Base-by-base conservation (phyloP, 2,888 invertebrate genomes). In the Leucophenga maculata region DNA sequence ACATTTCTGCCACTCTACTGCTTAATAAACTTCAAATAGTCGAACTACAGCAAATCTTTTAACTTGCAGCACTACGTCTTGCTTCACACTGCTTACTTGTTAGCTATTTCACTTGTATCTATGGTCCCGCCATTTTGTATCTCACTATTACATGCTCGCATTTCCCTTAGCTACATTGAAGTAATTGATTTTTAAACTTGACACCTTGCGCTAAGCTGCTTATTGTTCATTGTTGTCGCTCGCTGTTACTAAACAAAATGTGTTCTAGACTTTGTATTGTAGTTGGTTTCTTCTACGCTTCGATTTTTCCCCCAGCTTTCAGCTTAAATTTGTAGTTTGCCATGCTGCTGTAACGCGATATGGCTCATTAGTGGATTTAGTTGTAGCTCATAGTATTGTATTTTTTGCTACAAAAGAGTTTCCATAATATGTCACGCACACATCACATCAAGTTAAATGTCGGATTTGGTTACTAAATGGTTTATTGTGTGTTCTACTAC, bases 161-260 rank as follows among this genome's bases (percentile, higher is more conserved):
- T 18, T 1, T n/a, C 50, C 6, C 50, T 6, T 11, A 50, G 50
- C 72, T 78, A 72, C 72, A 70, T 72, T 73, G 64, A 74, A 79
- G 78, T 81, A 81, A 81, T 83, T 83, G 81, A 83, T 83, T 81
- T 81, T 78, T 78, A 78, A 83, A 81, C 81, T 78, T 81, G 81
- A 83, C 81, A 81, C 81, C 80, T 83, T 77, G 72, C 70, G 72
- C 70, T 81, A 81, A 81, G 83, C 78, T 72, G 82, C 77, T 81
- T 81, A 80, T 65, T 65, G 64, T 52, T 26, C 67, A 72, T 76
- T 70, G 67, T 70, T 74, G 75, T 57, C 76, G 74, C 76, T 57
- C 76, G 74, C 76, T 60, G 71, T 69, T 59, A 66, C 18, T 32
- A 39, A 39, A 39, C 39, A 39, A 39, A 39, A 39, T 39, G 11